Evolutionary conservation across 2,888 invertebrate genomes (phyloP), one percentile per base, ranked within the genome.

Genomic region (Drosophila borealis): DNA sequence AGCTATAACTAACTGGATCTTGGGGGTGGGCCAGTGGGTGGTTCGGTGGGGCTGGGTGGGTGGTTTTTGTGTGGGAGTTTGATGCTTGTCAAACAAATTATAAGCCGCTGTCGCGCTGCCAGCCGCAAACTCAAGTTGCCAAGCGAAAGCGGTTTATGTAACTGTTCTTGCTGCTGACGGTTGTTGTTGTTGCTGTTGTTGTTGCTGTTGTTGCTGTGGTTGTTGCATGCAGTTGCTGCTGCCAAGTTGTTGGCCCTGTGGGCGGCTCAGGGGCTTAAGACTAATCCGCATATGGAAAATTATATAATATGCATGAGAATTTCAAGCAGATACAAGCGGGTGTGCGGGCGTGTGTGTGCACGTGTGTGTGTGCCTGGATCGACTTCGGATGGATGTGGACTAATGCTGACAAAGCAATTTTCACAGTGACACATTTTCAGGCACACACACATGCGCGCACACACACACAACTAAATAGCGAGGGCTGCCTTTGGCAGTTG

Each of bases 11-110:
- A 37, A 42, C 21, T n/a, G 36, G 8, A 4, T 1, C 34, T 11
- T 11, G n/a, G 6, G 37, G 10, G 1, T 25, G 13, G 25, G 41
- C 25, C 8, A 11, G 13, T 11, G 14, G 21, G 29, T 9, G n/a
- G 13, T 53, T 25, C 29, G 37, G 39, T 11, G 29, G 9, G 10
- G 6, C n/a, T 9, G 11, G 17, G 19, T 2, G 17, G 36, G 17
- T 3, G 1, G 11, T 33, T 33, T 25, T 29, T 29, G 29, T 29
- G 29, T 63, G 66, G 50, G 49, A 75, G 63, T 70, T 63, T 81
- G 81, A 81, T 81, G 85, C 88, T 78, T 87, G 81, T 84, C 85
- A 84, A 82, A 87, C 88, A 82, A 87, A 82, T 88, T 84, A 82
- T 82, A 88, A 82, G 81, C 81, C 55, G 55, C 72, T 69, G 76